Evolutionary conservation across 2,797 vertebrate species (phyloP).

Genomic region (Mus spretus): DNA sequence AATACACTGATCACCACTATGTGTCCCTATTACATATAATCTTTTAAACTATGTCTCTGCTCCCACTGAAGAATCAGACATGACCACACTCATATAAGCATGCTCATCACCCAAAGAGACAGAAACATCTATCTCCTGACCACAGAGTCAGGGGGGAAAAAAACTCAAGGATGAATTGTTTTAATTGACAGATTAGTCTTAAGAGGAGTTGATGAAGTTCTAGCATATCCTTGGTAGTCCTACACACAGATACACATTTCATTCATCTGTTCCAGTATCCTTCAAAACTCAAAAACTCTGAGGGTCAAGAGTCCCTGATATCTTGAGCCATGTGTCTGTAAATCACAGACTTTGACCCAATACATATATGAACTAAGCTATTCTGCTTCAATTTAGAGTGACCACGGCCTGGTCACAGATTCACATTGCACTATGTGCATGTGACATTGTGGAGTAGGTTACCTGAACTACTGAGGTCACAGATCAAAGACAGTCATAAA

Average conservation of each 20-base stretch:
- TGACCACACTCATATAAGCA: neutral
- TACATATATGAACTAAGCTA: neutral
- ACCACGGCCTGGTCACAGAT: neutral
- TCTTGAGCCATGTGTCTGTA: neutral
- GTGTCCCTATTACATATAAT: neutral
- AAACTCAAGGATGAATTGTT: too few relatives aligned
- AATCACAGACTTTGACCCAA: neutral
- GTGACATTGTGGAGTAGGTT: neutral
- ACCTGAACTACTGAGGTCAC: neutral
- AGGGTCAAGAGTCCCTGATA: neutral
- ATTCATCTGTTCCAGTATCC: neutral
- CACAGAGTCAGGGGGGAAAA: too few relatives aligned
- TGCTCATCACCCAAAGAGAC: neutral
- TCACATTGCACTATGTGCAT: neutral
- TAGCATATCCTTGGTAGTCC: neutral
- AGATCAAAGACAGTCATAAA: neutral
- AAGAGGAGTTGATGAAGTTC: too few relatives aligned
- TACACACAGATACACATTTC: too few relatives aligned
- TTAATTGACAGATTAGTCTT: too few relatives aligned
- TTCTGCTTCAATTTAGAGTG: neutral
- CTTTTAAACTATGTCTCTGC: neutral
- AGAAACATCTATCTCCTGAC: neutral
- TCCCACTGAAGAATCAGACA: neutral
- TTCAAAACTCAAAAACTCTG: accelerated
- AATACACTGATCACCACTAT: neutral